Evolutionary conservation across 2,888 invertebrate genomes (phyloP).

Genomic region (Oithona nana): DNA sequence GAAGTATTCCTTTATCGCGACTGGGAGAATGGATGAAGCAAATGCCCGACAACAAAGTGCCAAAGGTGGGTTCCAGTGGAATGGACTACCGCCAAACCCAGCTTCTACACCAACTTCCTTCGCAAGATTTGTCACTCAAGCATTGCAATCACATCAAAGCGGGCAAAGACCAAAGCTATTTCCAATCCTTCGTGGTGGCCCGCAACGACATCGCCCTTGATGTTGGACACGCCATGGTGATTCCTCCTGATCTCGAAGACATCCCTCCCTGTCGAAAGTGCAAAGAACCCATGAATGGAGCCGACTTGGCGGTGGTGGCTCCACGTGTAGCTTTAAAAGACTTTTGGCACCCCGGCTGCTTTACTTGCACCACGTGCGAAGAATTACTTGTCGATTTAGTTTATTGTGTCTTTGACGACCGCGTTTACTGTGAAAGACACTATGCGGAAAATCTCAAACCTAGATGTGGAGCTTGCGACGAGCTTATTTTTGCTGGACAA

Average conservation of each 20-base stretch:
- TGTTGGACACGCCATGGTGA: constrained; percentile 41
- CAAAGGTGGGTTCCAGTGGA: constrained; percentile 51
- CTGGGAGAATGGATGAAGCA: constrained; percentile 80
- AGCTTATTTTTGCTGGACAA: constrained; percentile 69
- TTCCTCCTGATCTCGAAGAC: neutral
- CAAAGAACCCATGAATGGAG: constrained; percentile 51
- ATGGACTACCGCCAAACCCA: constrained; percentile 60
- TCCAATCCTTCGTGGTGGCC: constrained; percentile 80
- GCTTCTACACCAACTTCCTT: constrained; percentile 71
- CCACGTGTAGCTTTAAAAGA: constrained; percentile 54
- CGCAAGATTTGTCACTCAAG: constrained; percentile 72
- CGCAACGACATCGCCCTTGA: constrained; percentile 89
- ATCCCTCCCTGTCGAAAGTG: constrained; percentile 63
- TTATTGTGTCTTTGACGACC: constrained; percentile 76
- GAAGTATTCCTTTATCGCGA: constrained; percentile 32
- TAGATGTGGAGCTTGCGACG: constrained; percentile 83
- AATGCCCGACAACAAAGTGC: constrained; percentile 61
- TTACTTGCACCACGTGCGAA: constrained; percentile 65
- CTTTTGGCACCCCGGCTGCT: constrained; percentile 83
- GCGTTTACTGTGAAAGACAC: constrained; percentile 79
- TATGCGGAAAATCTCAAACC: constrained; percentile 91
- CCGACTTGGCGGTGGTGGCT: constrained; percentile 65
- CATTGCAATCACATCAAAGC: constrained; percentile 72
- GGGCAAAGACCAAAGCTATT: constrained; percentile 52
- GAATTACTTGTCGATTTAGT: constrained; percentile 82